Conservation (phyloP, 2,797 vertebrate genomes). For the Enteromius thamalakanensis region DNA sequence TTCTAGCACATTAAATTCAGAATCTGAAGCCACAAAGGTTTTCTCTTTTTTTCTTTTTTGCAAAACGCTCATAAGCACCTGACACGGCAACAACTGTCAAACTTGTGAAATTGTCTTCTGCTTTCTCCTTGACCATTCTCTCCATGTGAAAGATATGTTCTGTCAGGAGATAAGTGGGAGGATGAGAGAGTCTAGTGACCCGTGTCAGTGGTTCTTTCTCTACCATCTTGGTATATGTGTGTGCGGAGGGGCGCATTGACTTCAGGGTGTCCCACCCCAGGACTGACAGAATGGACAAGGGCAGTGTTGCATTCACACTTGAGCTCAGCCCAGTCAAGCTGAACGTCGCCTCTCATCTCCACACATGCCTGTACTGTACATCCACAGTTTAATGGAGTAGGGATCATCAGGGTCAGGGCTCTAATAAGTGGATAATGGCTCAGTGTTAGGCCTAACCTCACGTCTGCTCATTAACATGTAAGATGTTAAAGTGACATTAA, state of each 20-base stretch:
- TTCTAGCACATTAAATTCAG: conserved; percentile 6
- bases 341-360: conserved; percentile 73
- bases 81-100: conserved; percentile 49
- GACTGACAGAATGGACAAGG: conserved; percentile 74
- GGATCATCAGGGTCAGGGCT: conserved; percentile 74
- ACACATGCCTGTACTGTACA: conserved; percentile 56
- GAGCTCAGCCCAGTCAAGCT: conserved; percentile 81
- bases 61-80: conserved; percentile 36
- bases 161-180: conserved; percentile 64
- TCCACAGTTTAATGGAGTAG: conserved; percentile 74
- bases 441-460: conserved; percentile 70
- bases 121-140: conserved; percentile 35
- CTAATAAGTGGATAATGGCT: conserved; percentile 75
- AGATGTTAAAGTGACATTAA: conserved; percentile 71
- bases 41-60: conserved; percentile 2
- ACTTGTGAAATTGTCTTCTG: conserved; percentile 61
- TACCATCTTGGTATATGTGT: conserved; percentile 55
- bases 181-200: conserved; percentile 66
- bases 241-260: conserved; percentile 34
- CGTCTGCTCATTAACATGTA: conserved; percentile 65
- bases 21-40: conserved; percentile 23
- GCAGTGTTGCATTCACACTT: conserved; percentile 78
- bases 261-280: conserved; percentile 57
- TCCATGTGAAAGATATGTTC: conserved; percentile 58
- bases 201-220: conserved; percentile 68